Base-by-base conservation (phyloP, 2,888 invertebrate genomes). In the Melieria crassipennis region DNA sequence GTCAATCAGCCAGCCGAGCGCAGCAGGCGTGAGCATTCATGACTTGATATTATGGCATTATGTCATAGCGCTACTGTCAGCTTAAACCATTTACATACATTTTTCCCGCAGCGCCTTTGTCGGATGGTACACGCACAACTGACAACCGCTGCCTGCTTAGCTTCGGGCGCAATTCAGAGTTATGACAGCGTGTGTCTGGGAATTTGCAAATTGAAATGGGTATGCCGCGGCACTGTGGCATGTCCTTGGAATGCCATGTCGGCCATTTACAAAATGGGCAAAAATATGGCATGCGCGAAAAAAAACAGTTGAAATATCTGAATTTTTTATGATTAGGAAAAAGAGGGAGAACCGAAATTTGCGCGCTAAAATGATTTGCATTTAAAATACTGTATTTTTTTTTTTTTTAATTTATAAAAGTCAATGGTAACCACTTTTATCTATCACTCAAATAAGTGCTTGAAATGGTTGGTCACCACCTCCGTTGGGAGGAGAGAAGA, bases 131-230 rank as follows among this genome's bases (percentile, higher is more conserved):
- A 10, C 43, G 4, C n/a, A 10, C 11, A 63, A 52, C 45, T 10
- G 42, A 16, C 64, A 45, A 45, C 45, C 52, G 45, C 52, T 45
- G 4, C 30, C 30, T 30, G 30, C 30, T 30, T 30, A 30, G 30
- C 30, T 30, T 30, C 30, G 30, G 30, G 30, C 30, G 30, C 30
- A 30, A 30, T 30, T 30, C 30, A 30, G n/a, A 60, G 52, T 52
- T 55, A 43, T 65, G 52, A 52, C 64, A 43, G 10, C 52, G 10
- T 66, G 56, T n/a, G 48, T 42, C 30, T 42, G 66, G 9, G 58
- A 58, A 66, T 58, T 66, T 16, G 42, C 43, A 60, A 63, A 50
- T 65, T 55, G 55, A 58, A 47, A 69, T 63, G 46, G 30, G 52
- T 42, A 6, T 62, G 30, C 16, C 30, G 30, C 30, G 30, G 30